phyloP scores from a whole-genome alignment of 2,113 vertebrate genomes.

The Australoheros scitulus region DNA sequence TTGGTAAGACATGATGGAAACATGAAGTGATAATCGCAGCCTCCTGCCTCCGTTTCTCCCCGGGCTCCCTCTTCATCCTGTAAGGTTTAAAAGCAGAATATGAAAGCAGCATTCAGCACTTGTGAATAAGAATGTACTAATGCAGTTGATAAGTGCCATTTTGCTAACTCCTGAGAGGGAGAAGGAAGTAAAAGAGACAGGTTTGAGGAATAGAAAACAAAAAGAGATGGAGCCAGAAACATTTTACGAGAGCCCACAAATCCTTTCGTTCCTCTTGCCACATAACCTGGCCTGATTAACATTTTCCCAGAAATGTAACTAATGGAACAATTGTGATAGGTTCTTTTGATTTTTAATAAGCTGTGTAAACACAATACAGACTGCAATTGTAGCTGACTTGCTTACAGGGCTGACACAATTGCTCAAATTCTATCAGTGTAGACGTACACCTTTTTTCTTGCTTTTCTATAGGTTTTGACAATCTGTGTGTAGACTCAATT shows the following conservation, averaged over 20 bases:
- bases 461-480: background rate
- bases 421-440: background rate
- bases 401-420: background rate
- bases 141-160: constrained; percentile 31
- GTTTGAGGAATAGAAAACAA: constrained; percentile 18
- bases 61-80: constrained; percentile 39
- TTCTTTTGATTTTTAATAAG: constrained; percentile 5
- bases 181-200: background rate
- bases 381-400: background rate
- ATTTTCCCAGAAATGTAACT: background rate
- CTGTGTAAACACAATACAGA: background rate
- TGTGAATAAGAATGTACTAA: constrained; percentile 24
- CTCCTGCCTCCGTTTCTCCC: constrained; percentile 25
- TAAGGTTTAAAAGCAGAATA: constrained; percentile 25
- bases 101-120: constrained; percentile 28
- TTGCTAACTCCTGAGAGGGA: constrained; percentile 19
- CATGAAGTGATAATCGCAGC: constrained; percentile 57
- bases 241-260: constrained; percentile 12
- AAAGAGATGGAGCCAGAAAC: constrained; percentile 16
- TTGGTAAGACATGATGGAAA: constrained; percentile 49
- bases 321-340: background rate
- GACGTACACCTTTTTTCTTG: background rate
- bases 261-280: constrained; percentile 10
- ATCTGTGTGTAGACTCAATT: background rate
- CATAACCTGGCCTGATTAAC: background rate